phyloP scores from a whole-genome alignment of 2,113 vertebrate species.

The Cynopterus brachyotis region DNA sequence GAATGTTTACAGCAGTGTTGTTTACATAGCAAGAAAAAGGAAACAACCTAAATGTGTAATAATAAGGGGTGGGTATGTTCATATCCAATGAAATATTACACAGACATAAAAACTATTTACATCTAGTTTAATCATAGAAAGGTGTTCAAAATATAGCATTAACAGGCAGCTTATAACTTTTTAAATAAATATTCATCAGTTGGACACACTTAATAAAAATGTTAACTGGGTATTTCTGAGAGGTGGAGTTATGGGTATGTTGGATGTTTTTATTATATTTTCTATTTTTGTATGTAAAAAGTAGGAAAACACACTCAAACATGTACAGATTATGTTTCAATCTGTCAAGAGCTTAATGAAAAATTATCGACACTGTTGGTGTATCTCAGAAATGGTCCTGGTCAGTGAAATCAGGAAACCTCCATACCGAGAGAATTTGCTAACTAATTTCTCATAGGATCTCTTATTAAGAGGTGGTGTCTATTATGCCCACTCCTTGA shows the following conservation, averaged over 20 bases:
- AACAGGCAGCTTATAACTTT: neutral
- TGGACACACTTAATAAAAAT: conserved; percentile 5
- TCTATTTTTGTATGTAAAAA: neutral
- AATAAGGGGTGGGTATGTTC: neutral
- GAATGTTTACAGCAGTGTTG: neutral
- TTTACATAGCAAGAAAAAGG: neutral
- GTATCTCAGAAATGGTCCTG: neutral
- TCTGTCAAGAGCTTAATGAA: conserved; percentile 22
- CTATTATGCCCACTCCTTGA: neutral
- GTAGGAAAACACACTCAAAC: neutral
- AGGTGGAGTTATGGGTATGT: neutral
- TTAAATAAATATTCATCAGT: conserved; percentile 10
- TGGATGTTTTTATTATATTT: conserved; percentile 15
- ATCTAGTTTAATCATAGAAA: neutral
- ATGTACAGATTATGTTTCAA: conserved; percentile 39
- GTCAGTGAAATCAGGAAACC: conserved; percentile 14
- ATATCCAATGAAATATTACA: conserved; percentile 8
- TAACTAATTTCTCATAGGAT: neutral
- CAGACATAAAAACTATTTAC: conserved; percentile 32
- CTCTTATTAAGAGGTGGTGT: neutral
- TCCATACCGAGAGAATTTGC: neutral
- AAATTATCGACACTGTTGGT: neutral
- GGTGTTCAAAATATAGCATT: neutral
- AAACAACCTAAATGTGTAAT: neutral
- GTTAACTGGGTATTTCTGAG: neutral